Percentiles rank a stretch among this genome's conserved stretches.
These are phyloP conservation scores for Epiblema foenella DNA, from an alignment of 2,888 invertebrate species.

Conservation along the genomic window DNA sequence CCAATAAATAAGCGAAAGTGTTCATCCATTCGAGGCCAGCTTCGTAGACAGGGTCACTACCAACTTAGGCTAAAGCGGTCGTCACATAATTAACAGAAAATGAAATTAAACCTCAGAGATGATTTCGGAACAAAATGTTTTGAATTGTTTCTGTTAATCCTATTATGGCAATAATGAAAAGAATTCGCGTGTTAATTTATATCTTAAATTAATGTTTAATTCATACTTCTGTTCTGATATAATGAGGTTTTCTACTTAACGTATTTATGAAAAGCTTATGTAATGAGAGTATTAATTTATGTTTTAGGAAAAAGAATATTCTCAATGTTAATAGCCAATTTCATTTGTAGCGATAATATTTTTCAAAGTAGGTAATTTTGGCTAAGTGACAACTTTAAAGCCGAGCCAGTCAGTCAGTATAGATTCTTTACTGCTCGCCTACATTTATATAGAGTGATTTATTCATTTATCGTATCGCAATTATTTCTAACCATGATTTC, in stretches of 20 bases:
- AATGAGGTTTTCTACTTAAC: slow-evolving; percentile 12
- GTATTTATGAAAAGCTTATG: background rate
- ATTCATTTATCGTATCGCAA: no score
- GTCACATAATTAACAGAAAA: no score
- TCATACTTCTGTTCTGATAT: slow-evolving; percentile 19
- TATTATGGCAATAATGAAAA: slow-evolving; percentile 28
- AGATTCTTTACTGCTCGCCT: no score
- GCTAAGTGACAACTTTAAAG: no score
- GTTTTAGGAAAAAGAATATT: background rate
- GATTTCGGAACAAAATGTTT: slow-evolving; percentile 9
- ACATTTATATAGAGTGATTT: no score
- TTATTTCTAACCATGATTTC: no score
- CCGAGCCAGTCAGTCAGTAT: no score
- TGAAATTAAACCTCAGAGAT: background rate
- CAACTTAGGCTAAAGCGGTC: no score
- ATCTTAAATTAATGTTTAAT: slow-evolving; percentile 24
- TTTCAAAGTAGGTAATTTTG: no score
- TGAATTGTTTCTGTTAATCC: slow-evolving; percentile 10
- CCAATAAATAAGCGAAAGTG: no score
- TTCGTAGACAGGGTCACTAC: no score
- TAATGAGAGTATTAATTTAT: background rate
- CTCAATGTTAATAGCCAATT: background rate
- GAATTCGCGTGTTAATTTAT: slow-evolving; percentile 26
- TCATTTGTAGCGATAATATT: background rate
- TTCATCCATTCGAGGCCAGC: no score